A percentile compares a stretch with the other conserved stretches of the same genome.
phyloP scores from a whole-genome alignment of 2,113 vertebrate species.

The Falco punctatus region DNA sequence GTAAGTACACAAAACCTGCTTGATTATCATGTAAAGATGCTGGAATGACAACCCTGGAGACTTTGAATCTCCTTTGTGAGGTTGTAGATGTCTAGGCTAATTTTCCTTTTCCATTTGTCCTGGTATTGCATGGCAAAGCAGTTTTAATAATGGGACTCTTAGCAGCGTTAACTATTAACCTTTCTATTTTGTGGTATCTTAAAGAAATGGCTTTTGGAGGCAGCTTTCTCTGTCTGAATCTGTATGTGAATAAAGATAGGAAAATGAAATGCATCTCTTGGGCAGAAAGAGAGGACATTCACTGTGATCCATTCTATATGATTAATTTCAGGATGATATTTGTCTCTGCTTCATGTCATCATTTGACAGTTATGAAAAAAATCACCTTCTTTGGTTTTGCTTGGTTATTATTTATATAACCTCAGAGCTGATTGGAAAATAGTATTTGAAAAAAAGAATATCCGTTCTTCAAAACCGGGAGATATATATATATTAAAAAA shows the following conservation, averaged over 20 bases:
- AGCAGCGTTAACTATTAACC: constrained; percentile 35
- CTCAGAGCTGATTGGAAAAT: neutral
- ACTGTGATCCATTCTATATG: neutral
- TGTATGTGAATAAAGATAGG: constrained; percentile 22
- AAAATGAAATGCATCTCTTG: constrained; percentile 40
- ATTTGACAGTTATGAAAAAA: constrained; percentile 35
- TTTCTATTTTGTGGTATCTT: constrained; percentile 47
- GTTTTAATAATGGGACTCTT: constrained; percentile 52
- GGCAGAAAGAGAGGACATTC: neutral
- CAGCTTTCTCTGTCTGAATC: neutral
- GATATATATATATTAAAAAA: too few species aligned
- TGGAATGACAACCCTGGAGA: constrained; percentile 48
- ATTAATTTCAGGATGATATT: constrained; percentile 37
- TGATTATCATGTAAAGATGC: constrained; percentile 62
- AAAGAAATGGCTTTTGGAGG: constrained; percentile 38
- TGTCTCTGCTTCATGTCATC: neutral
- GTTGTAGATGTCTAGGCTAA: constrained; percentile 51
- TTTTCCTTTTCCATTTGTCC: constrained; percentile 68
- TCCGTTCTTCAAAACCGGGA: neutral
- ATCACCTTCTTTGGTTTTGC: neutral
- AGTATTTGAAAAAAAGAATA: neutral
- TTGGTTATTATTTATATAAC: neutral
- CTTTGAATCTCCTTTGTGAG: constrained; percentile 27
- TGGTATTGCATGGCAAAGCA: constrained; percentile 57
- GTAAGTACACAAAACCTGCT: constrained; percentile 44